Evolutionary conservation across 1,140 invertebrate genomes (phyloP).

Genomic region (Drosophila pruinosa): DNA sequence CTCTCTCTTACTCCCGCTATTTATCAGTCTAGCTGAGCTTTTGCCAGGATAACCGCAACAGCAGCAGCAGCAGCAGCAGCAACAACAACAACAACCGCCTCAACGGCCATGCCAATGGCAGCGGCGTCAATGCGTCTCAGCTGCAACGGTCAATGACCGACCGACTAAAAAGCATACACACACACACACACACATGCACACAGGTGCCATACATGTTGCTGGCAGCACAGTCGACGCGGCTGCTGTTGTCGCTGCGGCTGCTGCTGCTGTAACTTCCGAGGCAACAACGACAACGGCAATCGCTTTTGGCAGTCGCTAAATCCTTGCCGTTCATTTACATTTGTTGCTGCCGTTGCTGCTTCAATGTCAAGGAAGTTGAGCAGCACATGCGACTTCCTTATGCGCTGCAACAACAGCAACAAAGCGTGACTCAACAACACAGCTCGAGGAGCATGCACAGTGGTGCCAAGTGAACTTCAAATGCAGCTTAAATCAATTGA

Average conservation of each 20-base stretch:
- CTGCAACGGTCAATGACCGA: slow-evolving; percentile 81
- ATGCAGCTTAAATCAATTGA: slow-evolving; percentile 1
- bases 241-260: background rate
- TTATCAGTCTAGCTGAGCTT: slow-evolving; percentile 22
- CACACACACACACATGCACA: slow-evolving; percentile 25
- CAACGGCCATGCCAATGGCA: slow-evolving; percentile 65
- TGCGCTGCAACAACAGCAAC: slow-evolving; percentile 26
- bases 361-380: slow-evolving; percentile 78
- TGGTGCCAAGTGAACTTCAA: background rate
- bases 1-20: background rate
- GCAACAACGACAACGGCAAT: slow-evolving; percentile 53
- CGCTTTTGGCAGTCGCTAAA: slow-evolving; percentile 56
- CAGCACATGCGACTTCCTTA: slow-evolving; percentile 64
- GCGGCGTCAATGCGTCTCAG: slow-evolving; percentile 78
- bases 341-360: slow-evolving; percentile 37
- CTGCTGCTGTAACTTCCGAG: slow-evolving; percentile 54
- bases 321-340: slow-evolving; percentile 52
- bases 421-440: slow-evolving; percentile 27
- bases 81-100: slow-evolving; percentile 9
- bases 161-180: slow-evolving; percentile 73
- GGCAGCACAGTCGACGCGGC: slow-evolving; percentile 14
- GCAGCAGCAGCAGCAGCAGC: background rate
- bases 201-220: slow-evolving; percentile 10
- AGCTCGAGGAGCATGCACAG: slow-evolving; percentile 27
- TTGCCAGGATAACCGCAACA: slow-evolving; percentile 58